phyloP scores from a whole-genome alignment of 2,113 vertebrate genomes.

The Panurus biarmicus region DNA sequence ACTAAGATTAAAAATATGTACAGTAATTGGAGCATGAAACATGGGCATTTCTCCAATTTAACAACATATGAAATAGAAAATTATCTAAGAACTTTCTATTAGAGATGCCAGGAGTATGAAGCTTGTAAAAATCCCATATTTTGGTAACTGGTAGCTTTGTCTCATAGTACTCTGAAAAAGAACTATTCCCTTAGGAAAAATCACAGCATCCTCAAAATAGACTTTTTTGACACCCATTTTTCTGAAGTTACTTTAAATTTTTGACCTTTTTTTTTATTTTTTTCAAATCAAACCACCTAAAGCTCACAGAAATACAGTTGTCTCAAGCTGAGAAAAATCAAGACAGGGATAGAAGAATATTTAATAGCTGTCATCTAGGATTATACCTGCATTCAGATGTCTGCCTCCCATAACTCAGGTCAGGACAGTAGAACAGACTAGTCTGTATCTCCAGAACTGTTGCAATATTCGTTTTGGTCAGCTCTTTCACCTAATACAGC shows the following conservation, averaged over 20 bases:
- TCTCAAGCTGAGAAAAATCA: not conserved
- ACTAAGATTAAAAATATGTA: not conserved
- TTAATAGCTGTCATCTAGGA: not conserved
- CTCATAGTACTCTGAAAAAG: not conserved
- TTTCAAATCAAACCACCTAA: not conserved
- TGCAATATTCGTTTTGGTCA: not conserved
- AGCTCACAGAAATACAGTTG: not conserved
- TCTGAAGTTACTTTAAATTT: not conserved
- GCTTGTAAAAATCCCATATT: not conserved
- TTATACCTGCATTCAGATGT: not conserved
- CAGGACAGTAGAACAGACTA: not conserved
- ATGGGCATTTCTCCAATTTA: not conserved
- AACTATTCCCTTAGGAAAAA: not conserved
- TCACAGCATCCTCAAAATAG: not conserved
- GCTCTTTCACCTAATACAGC: not conserved
- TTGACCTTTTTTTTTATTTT: not conserved
- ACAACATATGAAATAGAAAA: not conserved
- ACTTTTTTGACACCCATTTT: not conserved
- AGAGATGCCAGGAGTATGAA: not conserved
- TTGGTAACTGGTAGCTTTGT: not conserved
- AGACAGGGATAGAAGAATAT: not conserved
- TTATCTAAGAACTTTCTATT: not conserved
- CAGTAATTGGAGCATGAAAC: not conserved
- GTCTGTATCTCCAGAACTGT: not conserved
- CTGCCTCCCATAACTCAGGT: not conserved